A percentile compares a stretch with the other conserved stretches of the same genome.
phyloP scores from a whole-genome alignment of 2,797 vertebrate genomes.

The Tachyglossus aculeatus region DNA sequence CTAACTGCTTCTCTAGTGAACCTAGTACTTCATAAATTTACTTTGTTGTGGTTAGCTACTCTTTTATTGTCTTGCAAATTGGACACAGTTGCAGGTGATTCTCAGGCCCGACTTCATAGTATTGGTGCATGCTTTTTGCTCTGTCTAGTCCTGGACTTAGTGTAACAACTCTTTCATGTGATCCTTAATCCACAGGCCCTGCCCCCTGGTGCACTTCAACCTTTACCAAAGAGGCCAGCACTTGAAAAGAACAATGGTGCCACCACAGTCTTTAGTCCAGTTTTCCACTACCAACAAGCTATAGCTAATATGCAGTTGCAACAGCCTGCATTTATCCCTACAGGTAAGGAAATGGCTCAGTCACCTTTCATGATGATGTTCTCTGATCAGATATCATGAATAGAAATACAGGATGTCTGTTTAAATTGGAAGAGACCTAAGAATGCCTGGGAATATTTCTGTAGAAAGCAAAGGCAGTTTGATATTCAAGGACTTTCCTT shows the following conservation, averaged over 20 bases:
- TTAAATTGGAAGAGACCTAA: not conserved
- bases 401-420: too few relatives aligned
- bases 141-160: constrained; percentile 28
- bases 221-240: constrained; percentile 92
- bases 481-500: not conserved
- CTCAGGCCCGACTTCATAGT: constrained; percentile 22
- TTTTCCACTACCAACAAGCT: constrained; percentile 98
- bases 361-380: too few relatives aligned
- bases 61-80: constrained; percentile 16
- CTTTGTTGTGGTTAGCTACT: constrained; percentile 25
- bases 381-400: too few relatives aligned
- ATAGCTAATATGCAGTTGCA: constrained; percentile 93
- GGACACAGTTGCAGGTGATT: constrained; percentile 52
- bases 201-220: constrained; percentile 87
- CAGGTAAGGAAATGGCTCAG: constrained; percentile 80
- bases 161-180: constrained; percentile 13
- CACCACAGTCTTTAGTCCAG: constrained; percentile 90
- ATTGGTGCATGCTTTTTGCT: constrained; percentile 18
- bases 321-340: constrained; percentile 89
- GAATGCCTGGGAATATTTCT: not conserved
- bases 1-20: constrained; percentile 23
- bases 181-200: constrained; percentile 78
- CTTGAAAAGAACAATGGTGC: constrained; percentile 94
- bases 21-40: constrained; percentile 5
- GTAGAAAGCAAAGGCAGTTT: constrained; percentile 9